Evolutionary conservation across 2,113 vertebrate genomes (phyloP).

Genomic region (Podiceps cristatus): DNA sequence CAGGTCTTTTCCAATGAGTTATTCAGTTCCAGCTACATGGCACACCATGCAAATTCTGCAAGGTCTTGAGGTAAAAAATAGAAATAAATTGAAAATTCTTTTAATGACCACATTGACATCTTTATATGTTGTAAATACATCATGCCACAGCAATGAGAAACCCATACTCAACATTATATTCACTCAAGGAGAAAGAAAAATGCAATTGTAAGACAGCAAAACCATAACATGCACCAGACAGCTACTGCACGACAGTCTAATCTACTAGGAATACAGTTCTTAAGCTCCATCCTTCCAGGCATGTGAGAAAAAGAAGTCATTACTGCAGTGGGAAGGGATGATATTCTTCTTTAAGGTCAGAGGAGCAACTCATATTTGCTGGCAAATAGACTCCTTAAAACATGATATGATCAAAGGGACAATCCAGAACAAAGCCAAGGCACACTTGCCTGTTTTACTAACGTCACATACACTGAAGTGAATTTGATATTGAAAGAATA

Average conservation of each 20-base stretch:
- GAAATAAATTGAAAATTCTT: neutral
- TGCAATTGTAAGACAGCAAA: neutral
- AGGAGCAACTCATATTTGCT: neutral
- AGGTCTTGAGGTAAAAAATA: neutral
- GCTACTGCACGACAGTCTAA: neutral
- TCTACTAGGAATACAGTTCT: neutral
- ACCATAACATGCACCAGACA: neutral
- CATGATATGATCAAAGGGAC: conserved; percentile 6
- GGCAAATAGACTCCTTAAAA: neutral
- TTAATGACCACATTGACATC: neutral
- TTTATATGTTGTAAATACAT: neutral
- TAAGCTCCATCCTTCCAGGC: neutral
- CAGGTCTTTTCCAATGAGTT: neutral
- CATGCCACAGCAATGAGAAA: neutral
- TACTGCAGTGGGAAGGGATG: neutral
- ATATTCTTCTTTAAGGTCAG: neutral
- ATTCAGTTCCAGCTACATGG: neutral
- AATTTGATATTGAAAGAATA: neutral
- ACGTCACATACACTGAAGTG: neutral
- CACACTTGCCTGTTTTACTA: neutral
- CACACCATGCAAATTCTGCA: neutral
- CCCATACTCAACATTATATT: neutral
- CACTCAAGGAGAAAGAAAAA: neutral
- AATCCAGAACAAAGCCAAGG: neutral
- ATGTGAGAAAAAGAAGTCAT: neutral